Percentiles rank a stretch among this genome's conserved stretches.
These are phyloP conservation scores for Gorsachius goisagi DNA, from an alignment of 2,113 vertebrate species.

Conservation along the genomic window DNA sequence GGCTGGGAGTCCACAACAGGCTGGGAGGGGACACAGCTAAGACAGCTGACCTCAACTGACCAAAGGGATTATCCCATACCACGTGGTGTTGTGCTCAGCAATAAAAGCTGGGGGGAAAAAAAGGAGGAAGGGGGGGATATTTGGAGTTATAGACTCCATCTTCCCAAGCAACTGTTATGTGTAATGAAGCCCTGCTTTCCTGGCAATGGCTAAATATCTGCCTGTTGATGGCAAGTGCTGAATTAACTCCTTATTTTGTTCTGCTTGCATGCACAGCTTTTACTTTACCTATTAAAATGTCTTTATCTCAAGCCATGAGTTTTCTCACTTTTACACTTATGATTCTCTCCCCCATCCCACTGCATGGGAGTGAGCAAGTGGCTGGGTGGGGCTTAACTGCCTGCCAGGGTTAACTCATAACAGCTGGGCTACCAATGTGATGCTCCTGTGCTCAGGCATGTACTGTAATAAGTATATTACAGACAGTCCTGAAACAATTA, in stretches of 20 bases:
- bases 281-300: background rate
- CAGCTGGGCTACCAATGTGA: background rate
- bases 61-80: background rate
- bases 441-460: background rate
- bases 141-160: background rate
- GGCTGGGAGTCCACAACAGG: background rate
- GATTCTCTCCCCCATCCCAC: background rate
- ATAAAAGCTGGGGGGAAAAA: background rate
- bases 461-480: background rate
- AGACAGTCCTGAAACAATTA: background rate
- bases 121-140: background rate
- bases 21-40: background rate
- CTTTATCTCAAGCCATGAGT: background rate
- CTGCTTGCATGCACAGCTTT: background rate
- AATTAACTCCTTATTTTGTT: background rate
- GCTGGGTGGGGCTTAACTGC: background rate
- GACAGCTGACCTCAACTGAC: background rate
- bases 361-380: background rate
- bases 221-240: background rate
- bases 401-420: background rate
- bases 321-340: background rate
- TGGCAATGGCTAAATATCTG: background rate
- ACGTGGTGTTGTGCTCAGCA: background rate
- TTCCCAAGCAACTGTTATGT: background rate
- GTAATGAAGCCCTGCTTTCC: background rate